phyloP scores from a whole-genome alignment of 1,140 invertebrate species.

The Augochlora pura region DNA sequence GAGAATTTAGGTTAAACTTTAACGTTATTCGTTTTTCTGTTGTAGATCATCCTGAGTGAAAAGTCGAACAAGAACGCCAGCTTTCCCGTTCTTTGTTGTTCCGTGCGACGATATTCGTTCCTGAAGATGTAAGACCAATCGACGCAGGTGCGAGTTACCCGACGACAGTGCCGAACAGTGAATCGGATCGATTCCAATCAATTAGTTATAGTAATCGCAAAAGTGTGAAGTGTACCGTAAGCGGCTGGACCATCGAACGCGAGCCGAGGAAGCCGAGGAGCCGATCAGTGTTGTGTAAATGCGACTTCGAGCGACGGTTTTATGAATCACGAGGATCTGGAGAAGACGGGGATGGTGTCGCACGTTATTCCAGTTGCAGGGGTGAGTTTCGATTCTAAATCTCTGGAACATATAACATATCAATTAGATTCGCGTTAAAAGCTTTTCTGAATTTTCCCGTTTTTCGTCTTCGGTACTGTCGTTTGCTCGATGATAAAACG shows the following conservation, averaged over 20 bases:
- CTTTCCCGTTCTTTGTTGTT: no score
- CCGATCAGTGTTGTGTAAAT: constrained; percentile 61
- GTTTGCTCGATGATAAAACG: constrained; percentile 43
- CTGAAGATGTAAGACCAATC: constrained; percentile 29
- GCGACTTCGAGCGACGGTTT: constrained; percentile 62
- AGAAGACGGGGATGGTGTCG: constrained; percentile 71
- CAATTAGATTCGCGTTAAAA: not conserved
- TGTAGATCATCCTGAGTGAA: not conserved
- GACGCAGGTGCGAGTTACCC: not conserved
- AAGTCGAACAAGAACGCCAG: not conserved
- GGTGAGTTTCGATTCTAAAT: constrained; percentile 54
- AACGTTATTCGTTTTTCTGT: not conserved
- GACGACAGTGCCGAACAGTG: constrained; percentile 25
- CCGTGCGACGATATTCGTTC: no score
- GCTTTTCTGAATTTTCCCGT: not conserved
- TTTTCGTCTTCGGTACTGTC: not conserved
- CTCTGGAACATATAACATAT: no score
- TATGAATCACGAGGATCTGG: constrained; percentile 70
- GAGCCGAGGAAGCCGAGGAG: not conserved
- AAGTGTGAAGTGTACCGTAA: constrained; percentile 49
- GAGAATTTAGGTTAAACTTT: no score
- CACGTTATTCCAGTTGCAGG: constrained; percentile 71
- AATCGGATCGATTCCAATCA: not conserved
- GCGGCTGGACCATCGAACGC: not conserved
- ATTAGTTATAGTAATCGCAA: not conserved